Evolutionary conservation across 2,113 vertebrate species (phyloP), one percentile per base, ranked within the genome.

Genomic region (Heteronetta atricapilla): DNA sequence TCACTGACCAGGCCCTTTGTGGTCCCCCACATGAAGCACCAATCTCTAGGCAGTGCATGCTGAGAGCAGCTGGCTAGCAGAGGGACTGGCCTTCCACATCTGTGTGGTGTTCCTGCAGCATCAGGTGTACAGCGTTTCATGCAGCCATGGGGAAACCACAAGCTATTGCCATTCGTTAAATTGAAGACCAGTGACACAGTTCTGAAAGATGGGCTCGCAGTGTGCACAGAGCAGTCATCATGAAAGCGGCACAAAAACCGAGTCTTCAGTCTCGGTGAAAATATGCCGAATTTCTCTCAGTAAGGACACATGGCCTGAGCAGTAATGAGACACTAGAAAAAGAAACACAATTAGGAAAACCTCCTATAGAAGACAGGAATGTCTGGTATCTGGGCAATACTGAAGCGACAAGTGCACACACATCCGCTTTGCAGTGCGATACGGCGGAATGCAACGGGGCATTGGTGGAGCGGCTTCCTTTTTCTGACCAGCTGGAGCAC

Each of bases 271-370:
- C n/a, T 72, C 31, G 20, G 70, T 44, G 34, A 86, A 84, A 74
- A 81, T 55, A 52, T 69, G 62, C 14, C 19, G 29, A 2, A 58
- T 73, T 92, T 90, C 44, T 77, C 17, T 17, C 28, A 82, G 29
- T 62, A 82, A 77, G 34, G 28, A 66, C 62, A 60, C 11, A 33
- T 26, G 48, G n/a, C 34, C 48, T 20, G 26, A 53, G 26, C 7
- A 55, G 36, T n/a, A 88, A 86, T 26, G 40, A 77, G 60, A 64
- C 63, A 53, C 52, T n/a, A 67, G 56, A 46, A 78, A 69, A 95
- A 68, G 48, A 91, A 93, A 60, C 34, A 64, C 16, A 36, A 8
- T 64, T 78, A 78, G 58, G 48, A 67, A 83, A 80, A 83, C 12
- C 6, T 13, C 63, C 44, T 40, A 3, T 60, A 58, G 86, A 72